Evolutionary conservation across 37 sponge, comb jelly and placozoan genomes (phyloP), one percentile per base, ranked within the genome.

Genomic region (Geodia barretti): DNA sequence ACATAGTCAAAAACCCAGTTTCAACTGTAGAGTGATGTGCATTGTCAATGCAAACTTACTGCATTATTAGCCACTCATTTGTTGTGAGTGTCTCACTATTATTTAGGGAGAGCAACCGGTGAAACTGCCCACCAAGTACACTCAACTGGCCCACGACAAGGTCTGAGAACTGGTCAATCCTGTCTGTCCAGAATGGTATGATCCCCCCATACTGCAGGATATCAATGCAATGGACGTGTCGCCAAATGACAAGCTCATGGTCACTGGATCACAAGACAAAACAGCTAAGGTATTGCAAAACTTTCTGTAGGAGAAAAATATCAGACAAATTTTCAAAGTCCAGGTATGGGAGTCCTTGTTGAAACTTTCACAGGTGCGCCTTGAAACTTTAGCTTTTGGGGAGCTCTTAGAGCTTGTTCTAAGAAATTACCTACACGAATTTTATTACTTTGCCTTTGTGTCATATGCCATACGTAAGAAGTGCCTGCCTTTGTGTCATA

Each of bases 231-330:
- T 99, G 36, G 89, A 92, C 80, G 86, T 99, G 33, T 87, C 99
- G 11, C 99, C 99, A 39, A 99, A 99, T 78, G 92, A 99, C 71
- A 94, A 94, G 69, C 79, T 96, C 28, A 74, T 99, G 47, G 95
- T 89, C 1, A 94, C 93, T 70, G 99, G 93, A 4, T 94, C 95
- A 28, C 93, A 94, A 39, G 99, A 99, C 76, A 92, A 90, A 47
- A 94, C 95, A 61, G 99, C 97, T 34, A 96, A 94, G 83, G 95
- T 98, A 25, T n/a, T n/a, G n/a, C n/a, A n/a, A 24, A 24, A 59
- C 20, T 59, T 14, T 59, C 19, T 14, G 60, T 33, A 23, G 19
- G 20, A 20, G 35, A n/a, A n/a, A n/a, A 35, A 1, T 66, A 65
- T 3, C 37, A 59, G 23, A 19, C 24, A 11, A 67, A 19, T 11